These are phyloP conservation scores for Blera fallax DNA, from an alignment of 2,888 invertebrate species.

Conservation along the genomic window DNA sequence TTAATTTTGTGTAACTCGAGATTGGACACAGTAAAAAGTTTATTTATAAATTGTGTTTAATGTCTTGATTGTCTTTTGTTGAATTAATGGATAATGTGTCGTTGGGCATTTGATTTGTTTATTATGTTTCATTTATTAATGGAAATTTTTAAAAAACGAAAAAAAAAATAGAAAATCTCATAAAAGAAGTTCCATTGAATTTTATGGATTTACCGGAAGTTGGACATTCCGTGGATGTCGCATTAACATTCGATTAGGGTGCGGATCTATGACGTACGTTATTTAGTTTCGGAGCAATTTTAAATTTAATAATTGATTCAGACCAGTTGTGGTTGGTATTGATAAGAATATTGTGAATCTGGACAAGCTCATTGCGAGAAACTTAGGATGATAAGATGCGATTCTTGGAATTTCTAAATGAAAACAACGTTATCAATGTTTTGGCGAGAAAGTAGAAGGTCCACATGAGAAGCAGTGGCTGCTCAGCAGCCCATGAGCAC, in stretches of 20 bases:
- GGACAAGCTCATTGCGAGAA: not conserved
- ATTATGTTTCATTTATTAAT: conserved; percentile 3
- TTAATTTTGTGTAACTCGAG: conserved; percentile 18
- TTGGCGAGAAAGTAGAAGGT: not conserved
- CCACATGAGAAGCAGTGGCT: too few species aligned
- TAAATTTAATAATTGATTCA: too few species aligned
- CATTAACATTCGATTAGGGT: not conserved
- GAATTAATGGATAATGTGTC: not conserved
- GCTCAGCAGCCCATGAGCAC: too few species aligned
- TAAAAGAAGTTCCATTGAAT: not conserved
- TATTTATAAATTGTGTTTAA: not conserved
- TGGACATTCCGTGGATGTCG: not conserved
- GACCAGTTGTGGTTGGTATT: not conserved
- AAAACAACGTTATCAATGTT: conserved; percentile 20
- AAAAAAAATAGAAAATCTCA: too few species aligned
- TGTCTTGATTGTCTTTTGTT: not conserved
- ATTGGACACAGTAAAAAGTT: not conserved
- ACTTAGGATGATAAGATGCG: not conserved
- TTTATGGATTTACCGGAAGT: not conserved
- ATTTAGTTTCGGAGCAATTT: not conserved
- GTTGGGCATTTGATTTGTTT: not conserved
- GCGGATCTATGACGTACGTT: not conserved
- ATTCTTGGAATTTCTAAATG: not conserved
- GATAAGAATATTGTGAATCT: not conserved
- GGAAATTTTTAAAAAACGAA: not conserved